A percentile compares a stretch with the other conserved stretches of the same genome.
These are phyloP conservation scores for Melanocharis versteri DNA, from an alignment of 2,113 vertebrate species.

Conservation along the genomic window DNA sequence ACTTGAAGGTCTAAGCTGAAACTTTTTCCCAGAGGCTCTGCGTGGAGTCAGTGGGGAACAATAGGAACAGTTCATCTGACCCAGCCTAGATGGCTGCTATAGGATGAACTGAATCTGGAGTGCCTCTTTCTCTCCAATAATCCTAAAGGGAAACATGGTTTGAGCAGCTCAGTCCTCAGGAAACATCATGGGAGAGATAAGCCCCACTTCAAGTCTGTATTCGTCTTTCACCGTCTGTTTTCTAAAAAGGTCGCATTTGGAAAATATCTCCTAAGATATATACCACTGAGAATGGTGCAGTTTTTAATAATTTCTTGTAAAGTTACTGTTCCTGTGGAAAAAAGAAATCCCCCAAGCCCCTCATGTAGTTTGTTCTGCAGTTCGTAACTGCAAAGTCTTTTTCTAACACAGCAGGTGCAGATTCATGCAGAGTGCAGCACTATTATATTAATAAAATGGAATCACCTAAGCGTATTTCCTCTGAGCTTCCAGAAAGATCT, in stretches of 20 bases:
- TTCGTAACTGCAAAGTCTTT: background rate
- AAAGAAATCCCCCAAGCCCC: background rate
- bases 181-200: background rate
- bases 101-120: background rate
- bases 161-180: background rate
- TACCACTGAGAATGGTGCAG: background rate
- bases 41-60: background rate
- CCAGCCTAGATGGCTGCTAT: background rate
- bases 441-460: background rate
- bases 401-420: slow-evolving; percentile 16
- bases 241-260: background rate
- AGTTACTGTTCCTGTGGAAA: background rate
- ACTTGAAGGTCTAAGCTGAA: background rate
- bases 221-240: background rate
- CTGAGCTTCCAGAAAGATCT: background rate
- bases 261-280: background rate
- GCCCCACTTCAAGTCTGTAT: background rate
- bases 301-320: slow-evolving; percentile 10
- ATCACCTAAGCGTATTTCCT: background rate
- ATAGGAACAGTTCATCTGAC: background rate
- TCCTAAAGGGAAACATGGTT: background rate
- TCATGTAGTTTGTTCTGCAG: background rate
- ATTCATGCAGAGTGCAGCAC: background rate
- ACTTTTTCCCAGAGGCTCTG: background rate
- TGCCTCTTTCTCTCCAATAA: background rate